Base-by-base conservation (phyloP, 1,140 invertebrate genomes). In the Megalopta genalis region DNA sequence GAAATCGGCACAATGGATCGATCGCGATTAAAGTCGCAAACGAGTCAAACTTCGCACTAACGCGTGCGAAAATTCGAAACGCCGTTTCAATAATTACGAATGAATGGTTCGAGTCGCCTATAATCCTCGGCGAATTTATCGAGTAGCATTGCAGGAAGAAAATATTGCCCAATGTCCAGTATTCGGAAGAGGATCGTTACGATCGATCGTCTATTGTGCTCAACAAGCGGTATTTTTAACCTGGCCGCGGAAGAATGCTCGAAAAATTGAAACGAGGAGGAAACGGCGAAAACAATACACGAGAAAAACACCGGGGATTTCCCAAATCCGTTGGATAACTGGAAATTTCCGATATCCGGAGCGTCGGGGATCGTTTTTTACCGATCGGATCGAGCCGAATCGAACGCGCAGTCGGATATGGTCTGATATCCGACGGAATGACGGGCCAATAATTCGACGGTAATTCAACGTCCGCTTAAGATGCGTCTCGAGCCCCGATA, bases 391-490 rank as follows among this genome's bases (percentile, higher is more conserved):
- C 49, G 16, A 52, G 5, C 49, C 49, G 18, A 52, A 52, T 52
- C n/a, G 68, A n/a, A 71, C 3, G 39, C 14, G 25, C 57, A 27
- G 18, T 72, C 69, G 69, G 57, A 32, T 46, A 62, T 42, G 54
- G 10, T 27, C 37, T 72, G 60, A 60, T 72, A 46, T 62, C 69
- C 37, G 23, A 27, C 10, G 37, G 37, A 42, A 62, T 16, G 37
- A 62, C 69, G 57, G 57, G 12, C 39, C 57, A 62, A 18, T 72
- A 42, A 72, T 59, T 70, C 32, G 4, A 59, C 7, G n/a, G 52
- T 70, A 70, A 70, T 72, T 63, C 39, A 63, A 72, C 60, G 3
- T 63, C 70, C 39, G 70, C 16, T 23, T n/a, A 10, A 72, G 25
- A 27, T 6, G 25, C 12, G 59, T 46, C n/a, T 16, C 18, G 18